phyloP scores from a whole-genome alignment of 2,113 vertebrate species.

The Muntiacus reevesi region DNA sequence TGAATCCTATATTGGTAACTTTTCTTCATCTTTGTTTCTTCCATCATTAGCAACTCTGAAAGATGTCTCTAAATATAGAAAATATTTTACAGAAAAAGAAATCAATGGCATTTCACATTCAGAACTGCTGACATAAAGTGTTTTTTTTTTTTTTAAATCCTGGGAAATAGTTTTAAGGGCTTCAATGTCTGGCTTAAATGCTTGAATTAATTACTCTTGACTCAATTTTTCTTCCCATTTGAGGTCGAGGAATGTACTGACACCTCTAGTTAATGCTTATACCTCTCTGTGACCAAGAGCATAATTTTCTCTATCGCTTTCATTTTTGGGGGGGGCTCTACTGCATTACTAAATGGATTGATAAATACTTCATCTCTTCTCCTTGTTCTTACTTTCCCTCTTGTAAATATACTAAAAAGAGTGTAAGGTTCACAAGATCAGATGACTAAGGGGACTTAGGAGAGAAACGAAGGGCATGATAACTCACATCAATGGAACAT shows the following conservation, averaged over 20 bases:
- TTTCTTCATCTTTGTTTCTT: not conserved
- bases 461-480: not conserved
- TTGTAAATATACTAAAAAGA: not conserved
- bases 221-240: not conserved
- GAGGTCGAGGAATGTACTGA: not conserved
- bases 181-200: not conserved
- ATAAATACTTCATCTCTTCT: not conserved
- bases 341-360: not conserved
- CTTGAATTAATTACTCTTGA: not conserved
- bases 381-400: not conserved
- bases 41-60: not conserved
- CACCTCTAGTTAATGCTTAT: not conserved
- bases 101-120: not conserved
- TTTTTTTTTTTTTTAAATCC: not conserved
- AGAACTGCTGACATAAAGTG: not conserved
- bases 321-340: not conserved
- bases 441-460: not conserved
- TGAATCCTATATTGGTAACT: not conserved
- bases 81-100: not conserved
- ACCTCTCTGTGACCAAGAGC: not conserved
- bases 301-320: not conserved
- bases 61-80: not conserved
- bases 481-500: not conserved
- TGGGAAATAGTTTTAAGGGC: not conserved
- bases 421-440: not conserved